phyloP scores from a whole-genome alignment of 1,140 invertebrate species.

The Aphis craccivora region DNA sequence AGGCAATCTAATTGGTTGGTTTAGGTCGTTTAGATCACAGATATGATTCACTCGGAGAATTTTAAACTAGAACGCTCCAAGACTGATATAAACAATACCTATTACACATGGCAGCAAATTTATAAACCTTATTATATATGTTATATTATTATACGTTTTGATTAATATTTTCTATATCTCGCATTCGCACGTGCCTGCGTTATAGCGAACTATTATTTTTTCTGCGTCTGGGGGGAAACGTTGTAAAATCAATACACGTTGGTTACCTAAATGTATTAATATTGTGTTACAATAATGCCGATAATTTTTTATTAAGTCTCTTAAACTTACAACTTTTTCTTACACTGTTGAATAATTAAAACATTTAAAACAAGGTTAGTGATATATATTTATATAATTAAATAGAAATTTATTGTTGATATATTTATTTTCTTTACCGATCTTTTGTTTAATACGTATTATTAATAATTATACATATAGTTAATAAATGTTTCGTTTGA shows the following conservation, averaged over 20 bases:
- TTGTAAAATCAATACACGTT: not conserved
- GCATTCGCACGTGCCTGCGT: not conserved
- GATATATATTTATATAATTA: not conserved
- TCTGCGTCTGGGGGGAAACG: not conserved
- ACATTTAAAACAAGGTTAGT: not conserved
- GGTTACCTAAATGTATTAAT: not conserved
- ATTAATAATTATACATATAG: not conserved
- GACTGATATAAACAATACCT: not conserved
- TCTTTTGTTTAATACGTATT: not conserved
- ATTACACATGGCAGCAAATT: not conserved
- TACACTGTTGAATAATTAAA: not conserved
- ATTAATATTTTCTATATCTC: not conserved
- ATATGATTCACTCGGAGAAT: conserved; percentile 33
- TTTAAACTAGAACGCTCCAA: not conserved
- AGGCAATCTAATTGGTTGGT: not conserved
- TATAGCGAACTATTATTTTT: not conserved
- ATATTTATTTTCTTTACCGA: not conserved
- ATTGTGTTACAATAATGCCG: not conserved
- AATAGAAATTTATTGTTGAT: not conserved
- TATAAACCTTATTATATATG: not conserved
- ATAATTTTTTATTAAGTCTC: not conserved
- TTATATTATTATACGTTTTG: not conserved
- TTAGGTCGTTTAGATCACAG: not conserved
- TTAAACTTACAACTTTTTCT: not conserved
- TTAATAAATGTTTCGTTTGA: not conserved